Evolutionary conservation across 2,888 invertebrate genomes (phyloP).

Genomic region (Eulithis prunata): DNA sequence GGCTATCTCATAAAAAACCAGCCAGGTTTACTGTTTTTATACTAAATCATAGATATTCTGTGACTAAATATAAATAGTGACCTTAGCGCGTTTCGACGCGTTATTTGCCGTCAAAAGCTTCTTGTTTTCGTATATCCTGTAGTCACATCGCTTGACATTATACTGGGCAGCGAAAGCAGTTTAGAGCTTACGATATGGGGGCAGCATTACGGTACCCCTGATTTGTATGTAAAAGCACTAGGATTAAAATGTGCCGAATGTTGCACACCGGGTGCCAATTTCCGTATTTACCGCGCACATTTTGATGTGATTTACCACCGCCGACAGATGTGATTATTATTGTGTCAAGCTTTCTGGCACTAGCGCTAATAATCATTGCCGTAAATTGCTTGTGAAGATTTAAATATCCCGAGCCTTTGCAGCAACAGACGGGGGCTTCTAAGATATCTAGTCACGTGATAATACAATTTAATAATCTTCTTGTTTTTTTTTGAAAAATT

Average conservation of each 20-base stretch:
- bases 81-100: too few relatives aligned
- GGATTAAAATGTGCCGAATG: slow-evolving; percentile 10
- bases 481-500: too few relatives aligned
- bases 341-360: slow-evolving; percentile 12
- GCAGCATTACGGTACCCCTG: not conserved
- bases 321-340: slow-evolving; percentile 10
- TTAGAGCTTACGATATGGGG: too few relatives aligned
- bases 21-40: too few relatives aligned
- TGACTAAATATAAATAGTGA: too few relatives aligned
- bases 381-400: not conserved
- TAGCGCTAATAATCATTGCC: not conserved
- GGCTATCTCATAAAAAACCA: too few relatives aligned
- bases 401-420: not conserved
- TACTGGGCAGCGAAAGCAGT: too few relatives aligned
- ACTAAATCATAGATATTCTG: too few relatives aligned
- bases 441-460: not conserved
- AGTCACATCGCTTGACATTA: too few relatives aligned
- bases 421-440: not conserved
- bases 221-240: not conserved
- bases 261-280: slow-evolving; percentile 15
- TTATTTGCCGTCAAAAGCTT: too few relatives aligned
- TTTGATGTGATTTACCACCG: slow-evolving; percentile 7
- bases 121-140: too few relatives aligned
- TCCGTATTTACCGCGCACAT: slow-evolving; percentile 10
- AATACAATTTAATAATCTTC: too few relatives aligned